Base-by-base conservation (phyloP, 2,888 invertebrate species). In the Tenodera sinensis region DNA sequence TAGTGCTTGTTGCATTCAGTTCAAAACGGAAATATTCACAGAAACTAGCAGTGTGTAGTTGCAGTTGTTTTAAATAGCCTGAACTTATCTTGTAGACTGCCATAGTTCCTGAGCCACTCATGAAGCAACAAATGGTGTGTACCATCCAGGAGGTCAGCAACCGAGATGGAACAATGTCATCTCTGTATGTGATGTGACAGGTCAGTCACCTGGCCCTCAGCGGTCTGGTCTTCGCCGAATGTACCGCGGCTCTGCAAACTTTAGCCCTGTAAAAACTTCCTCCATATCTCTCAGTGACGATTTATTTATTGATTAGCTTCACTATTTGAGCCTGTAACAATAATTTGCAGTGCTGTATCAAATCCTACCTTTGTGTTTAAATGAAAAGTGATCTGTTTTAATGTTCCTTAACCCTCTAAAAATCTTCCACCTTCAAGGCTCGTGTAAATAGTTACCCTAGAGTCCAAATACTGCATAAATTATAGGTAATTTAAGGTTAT, bases 371-470 rank as follows among this genome's bases (percentile, higher is more conserved):
- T 71, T 90, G 90, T 89, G 85, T 88, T 89, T 88, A 83, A 89
- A 81, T 89, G 89, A 89, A 85, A 89, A 84, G 89, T 89, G 87
- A 88, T 84, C 86, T 88, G 88, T 83, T 83, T 87, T 81, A 83
- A 89, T 90, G 91, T 91, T 91, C 91, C 91, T 91, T 91, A 91
- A 90, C 91, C 91, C 91, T 91, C 91, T 91, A 91, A 42, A 91
- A 91, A 91, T 91, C 91, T 91, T 91, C 91, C 91, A 90, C 91
- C 91, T 90, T 91, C 91, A 91, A 91, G 91, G 91, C 91, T 91
- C 91, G 91, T 91, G 91, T 91, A 91, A 88, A 91, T 91, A 91
- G 90, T 91, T 20, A 90, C 90, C 88, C 88, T 89, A 89, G 90
- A 91, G 91, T 91, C 91, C 91, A 91, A 91, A 91, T 91, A 91